phyloP scores from a whole-genome alignment of 2,888 invertebrate species.

The Drosophila setosimentum region DNA sequence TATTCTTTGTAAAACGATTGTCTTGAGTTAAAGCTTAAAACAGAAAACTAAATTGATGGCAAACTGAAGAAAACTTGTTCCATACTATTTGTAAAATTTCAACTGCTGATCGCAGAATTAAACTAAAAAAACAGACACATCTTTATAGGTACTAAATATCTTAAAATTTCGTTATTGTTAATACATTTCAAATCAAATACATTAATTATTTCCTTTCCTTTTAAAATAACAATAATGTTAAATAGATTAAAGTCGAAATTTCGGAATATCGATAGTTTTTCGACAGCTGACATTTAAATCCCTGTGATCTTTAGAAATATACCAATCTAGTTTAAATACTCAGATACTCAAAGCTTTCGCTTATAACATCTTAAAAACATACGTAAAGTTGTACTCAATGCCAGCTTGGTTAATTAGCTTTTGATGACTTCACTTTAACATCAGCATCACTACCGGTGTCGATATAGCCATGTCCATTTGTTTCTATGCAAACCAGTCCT shows the following conservation, averaged over 20 bases:
- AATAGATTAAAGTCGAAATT: not conserved
- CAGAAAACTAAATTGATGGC: not conserved
- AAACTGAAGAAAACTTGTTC: not conserved
- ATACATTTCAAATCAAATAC: not conserved
- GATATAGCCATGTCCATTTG: not conserved
- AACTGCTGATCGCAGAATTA: not conserved
- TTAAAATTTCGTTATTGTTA: not conserved
- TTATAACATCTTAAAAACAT: not conserved
- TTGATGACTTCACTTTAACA: not conserved
- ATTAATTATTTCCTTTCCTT: not conserved
- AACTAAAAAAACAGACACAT: not conserved
- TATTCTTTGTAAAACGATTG: not conserved
- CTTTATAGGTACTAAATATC: not conserved
- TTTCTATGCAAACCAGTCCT: too few relatives aligned
- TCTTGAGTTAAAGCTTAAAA: not conserved
- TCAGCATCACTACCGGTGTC: not conserved
- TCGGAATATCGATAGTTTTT: not conserved
- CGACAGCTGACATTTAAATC: not conserved
- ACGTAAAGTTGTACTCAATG: not conserved
- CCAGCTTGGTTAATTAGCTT: not conserved
- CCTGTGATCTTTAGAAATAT: not conserved
- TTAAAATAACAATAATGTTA: not conserved
- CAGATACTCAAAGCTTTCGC: fast-evolving
- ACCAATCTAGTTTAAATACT: not conserved
- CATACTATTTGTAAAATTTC: not conserved